Evolutionary conservation across 2,113 vertebrate species (phyloP).

Genomic region (Chamaea fasciata): DNA sequence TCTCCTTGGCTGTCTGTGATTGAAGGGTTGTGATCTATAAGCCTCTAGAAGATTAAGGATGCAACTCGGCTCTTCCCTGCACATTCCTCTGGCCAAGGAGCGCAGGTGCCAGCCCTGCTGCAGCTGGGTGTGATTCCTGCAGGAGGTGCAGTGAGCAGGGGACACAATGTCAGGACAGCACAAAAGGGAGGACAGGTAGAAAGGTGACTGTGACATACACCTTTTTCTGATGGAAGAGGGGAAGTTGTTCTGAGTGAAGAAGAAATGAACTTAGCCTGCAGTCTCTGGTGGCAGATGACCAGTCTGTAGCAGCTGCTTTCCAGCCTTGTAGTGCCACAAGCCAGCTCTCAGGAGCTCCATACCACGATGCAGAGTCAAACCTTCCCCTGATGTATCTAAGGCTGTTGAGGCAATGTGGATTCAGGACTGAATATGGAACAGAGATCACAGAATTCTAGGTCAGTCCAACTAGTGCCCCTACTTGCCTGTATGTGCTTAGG

Average conservation of each 20-base stretch:
- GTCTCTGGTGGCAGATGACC: neutral
- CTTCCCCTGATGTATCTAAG: neutral
- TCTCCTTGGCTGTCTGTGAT: neutral
- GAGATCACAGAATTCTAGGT: neutral
- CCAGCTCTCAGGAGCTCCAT: neutral
- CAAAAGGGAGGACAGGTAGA: neutral
- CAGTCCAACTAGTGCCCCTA: neutral
- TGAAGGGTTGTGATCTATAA: neutral
- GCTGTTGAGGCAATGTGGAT: accelerated
- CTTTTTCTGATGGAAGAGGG: neutral
- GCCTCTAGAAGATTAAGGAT: neutral
- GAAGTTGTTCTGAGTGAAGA: neutral
- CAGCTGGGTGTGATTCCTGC: neutral
- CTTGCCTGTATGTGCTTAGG: neutral
- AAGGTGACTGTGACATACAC: accelerated
- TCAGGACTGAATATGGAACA: neutral
- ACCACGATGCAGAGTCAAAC: accelerated
- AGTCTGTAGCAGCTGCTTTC: neutral
- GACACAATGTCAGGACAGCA: neutral
- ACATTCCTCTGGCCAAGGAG: neutral
- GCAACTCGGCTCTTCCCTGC: neutral
- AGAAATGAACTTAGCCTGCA: neutral
- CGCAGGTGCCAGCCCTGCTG: neutral
- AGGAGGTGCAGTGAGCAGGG: neutral
- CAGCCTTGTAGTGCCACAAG: neutral